Conservation (phyloP, 2,797 vertebrate genomes). For the Xerus rutilus region DNA sequence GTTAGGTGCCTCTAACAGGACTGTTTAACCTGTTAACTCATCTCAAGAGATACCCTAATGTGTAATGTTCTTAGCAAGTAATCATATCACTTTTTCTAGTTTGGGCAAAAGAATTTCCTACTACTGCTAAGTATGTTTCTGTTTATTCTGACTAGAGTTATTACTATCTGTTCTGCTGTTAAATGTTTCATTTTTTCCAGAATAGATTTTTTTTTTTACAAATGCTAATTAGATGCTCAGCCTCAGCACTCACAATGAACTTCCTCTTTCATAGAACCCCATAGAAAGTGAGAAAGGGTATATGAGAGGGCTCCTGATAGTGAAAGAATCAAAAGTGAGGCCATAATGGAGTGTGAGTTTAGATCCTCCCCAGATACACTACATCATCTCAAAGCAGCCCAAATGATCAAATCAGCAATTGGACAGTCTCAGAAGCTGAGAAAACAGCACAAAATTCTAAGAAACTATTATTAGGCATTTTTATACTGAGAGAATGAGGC, state of each 20-base stretch:
- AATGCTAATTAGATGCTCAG: background rate
- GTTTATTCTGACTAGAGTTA: background rate
- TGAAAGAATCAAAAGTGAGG: background rate
- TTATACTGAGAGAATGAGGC: background rate
- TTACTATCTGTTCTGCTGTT: background rate
- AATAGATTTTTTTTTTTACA: background rate
- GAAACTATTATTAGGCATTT: constrained; percentile 55
- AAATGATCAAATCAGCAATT: background rate
- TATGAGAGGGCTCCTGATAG: background rate
- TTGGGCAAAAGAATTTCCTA: background rate
- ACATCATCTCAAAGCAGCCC: constrained; percentile 12
- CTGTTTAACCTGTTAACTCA: background rate
- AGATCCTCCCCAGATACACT: background rate
- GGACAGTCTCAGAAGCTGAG: constrained; percentile 9
- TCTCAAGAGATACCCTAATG: background rate
- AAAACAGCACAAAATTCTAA: constrained; percentile 57
- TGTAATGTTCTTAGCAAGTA: background rate
- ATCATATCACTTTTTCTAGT: background rate
- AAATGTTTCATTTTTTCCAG: background rate
- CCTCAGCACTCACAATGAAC: background rate
- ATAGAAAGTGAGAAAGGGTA: constrained; percentile 17
- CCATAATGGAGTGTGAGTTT: background rate
- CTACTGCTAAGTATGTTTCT: background rate
- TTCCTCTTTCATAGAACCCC: background rate
- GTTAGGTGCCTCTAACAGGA: background rate